Base-by-base conservation (phyloP, 2,797 vertebrate species). In the Silurus lanzhouensis region DNA sequence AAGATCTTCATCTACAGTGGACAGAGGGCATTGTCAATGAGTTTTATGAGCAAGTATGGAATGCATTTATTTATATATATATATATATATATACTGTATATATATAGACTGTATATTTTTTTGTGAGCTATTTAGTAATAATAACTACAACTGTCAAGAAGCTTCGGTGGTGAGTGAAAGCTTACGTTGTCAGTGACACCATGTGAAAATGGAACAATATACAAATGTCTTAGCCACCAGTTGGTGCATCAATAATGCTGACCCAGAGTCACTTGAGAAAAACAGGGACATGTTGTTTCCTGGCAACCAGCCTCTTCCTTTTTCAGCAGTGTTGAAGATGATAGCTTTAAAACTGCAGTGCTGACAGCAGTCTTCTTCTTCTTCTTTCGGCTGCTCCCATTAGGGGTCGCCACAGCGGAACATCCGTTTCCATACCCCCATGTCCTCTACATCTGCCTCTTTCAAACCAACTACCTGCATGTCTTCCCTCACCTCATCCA, bases 21-120 rank as follows among this genome's bases (percentile, higher is more conserved):
- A 99, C 98, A 0, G 96, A 99, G 85, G 98, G 98, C 90, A 99
- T 99, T 1, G 98, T 99, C 91, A 99, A 98, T 60, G 98, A 99
- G 92, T 99, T 99, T 92, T 99, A 99, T 46, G 96, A 99, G 58
- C 98, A 99, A 97, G 98, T 99, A 90, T n/a, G 60, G n/a, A 60
- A 15, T 48, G n/a, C 63, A 31, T 27, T 66, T 27, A 20, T 67
- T 5, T 31, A 31, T 31, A 31, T 3, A 31, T 31, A 31, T 31
- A 31, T 13, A 55, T 48, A 44, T 44, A 20, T 52, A 9, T 52
- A 52, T 52, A 52, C 27, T 27, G 27, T 10, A 52, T 10, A 52
- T 10, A 52, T 52, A 7, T 52, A 10, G 1, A 52, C 48, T 7
- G 6, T 52, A 10, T 52, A 38, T 67, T 19, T 13, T 17, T 58